Evolutionary conservation across 1,140 invertebrate genomes (phyloP), one percentile per base, ranked within the genome.

Genomic region (Lordiphosa collinella): DNA sequence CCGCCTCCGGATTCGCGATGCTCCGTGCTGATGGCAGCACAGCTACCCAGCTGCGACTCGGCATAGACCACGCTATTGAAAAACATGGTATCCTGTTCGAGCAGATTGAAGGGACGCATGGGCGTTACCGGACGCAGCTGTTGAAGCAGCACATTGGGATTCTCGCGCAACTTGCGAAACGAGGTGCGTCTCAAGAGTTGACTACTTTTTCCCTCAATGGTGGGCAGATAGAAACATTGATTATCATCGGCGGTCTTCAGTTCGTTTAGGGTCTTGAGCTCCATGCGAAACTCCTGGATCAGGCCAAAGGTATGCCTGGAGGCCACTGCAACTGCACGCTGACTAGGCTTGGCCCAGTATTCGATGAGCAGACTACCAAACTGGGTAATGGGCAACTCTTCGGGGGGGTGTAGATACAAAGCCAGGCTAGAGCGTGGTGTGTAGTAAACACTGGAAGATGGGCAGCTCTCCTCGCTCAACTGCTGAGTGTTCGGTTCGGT

Each of bases 61-160:
- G 12, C 35, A 34, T 51, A 50, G 18, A 38, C 31, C 18, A 68
- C 10, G 29, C 65, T 74, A 22, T 87, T 82, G 12, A 88, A 70
- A 35, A 88, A 88, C 61, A 86, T 72, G 3, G 62, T 55, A 37
- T 88, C 85, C 40, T 84, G 80, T 8, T 88, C 86, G 4, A 88
- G 47, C 6, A 84, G 16, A 58, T 71, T 86, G 31, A 76, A 84
- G 0, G 69, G 44, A 6, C 43, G 32, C 1, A 43, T 9, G 1
- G 37, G 52, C 1, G 37, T 41, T 1, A 68, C 12, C 0, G 74
- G 54, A 2, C 84, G 67, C n/a, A 88, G 12, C 16, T 76, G 65
- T 7, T 62, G 52, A 0, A 88, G 13, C 37, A 88, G 35, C 1
- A 73, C 35, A 4, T 57, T 55, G 2, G 86, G 80, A 46, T 84